Evolutionary conservation across 1,140 invertebrate species (phyloP).

Genomic region (Zaprionus camerounensis): DNA sequence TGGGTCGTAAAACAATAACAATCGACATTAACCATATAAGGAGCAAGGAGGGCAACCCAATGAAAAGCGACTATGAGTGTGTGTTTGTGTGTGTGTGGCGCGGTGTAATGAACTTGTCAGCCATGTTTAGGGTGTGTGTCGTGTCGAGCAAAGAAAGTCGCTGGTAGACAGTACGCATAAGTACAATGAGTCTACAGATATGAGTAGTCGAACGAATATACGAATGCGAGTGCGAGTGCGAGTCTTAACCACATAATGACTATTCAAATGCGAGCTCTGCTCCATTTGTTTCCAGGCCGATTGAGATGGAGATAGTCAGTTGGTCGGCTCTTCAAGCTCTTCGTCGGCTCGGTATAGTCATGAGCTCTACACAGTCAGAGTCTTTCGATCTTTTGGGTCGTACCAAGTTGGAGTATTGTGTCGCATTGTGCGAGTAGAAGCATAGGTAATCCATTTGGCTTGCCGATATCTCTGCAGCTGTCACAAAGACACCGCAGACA

Average conservation of each 20-base stretch:
- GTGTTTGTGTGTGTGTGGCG: conserved; percentile 12
- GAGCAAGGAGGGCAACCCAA: conserved; percentile 20
- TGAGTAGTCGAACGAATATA: conserved; percentile 18
- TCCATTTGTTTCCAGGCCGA: conserved; percentile 67
- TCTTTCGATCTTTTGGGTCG: conserved; percentile 2
- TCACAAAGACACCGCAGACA: conserved; percentile 52
- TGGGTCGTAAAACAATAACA: conserved; percentile 50
- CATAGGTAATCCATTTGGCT: conserved; percentile 79
- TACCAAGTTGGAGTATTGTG: conserved; percentile 2
- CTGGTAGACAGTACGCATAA: conserved; percentile 38
- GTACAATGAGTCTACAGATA: conserved; percentile 38
- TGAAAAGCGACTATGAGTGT: conserved; percentile 17
- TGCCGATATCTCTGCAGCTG: conserved; percentile 76
- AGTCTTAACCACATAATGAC: conserved; percentile 52
- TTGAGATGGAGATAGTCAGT: conserved; percentile 41
- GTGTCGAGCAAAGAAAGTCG: conserved; percentile 63
- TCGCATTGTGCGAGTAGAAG: conserved; percentile 10
- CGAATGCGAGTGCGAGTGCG: conserved; percentile 12
- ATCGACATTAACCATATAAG: conserved; percentile 49
- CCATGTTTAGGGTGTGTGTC: conserved; percentile 71
- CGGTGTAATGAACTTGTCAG: conserved; percentile 80
- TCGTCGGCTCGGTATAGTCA: not conserved
- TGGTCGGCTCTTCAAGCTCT: not conserved
- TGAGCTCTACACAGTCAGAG: not conserved
- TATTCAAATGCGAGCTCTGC: conserved; percentile 67